These are phyloP conservation scores for Drosophila suboccidentalis DNA, from an alignment of 2,888 invertebrate genomes.

Conservation along the genomic window DNA sequence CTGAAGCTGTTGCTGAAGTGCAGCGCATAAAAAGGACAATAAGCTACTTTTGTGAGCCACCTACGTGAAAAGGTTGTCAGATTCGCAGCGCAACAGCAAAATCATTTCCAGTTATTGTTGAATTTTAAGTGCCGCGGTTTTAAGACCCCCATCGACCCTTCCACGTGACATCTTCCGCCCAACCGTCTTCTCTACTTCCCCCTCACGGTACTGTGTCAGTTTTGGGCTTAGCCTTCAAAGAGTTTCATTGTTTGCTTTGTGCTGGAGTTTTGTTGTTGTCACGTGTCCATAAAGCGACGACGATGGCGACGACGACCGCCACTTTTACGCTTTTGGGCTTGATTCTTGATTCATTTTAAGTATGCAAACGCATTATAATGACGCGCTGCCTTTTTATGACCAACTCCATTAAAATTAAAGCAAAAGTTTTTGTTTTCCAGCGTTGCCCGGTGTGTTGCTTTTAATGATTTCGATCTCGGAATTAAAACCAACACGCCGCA, in stretches of 20 bases:
- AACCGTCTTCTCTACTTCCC: neutral
- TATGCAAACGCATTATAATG: slow-evolving; percentile 80
- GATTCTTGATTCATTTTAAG: slow-evolving; percentile 76
- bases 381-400: slow-evolving; percentile 71
- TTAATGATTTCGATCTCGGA: slow-evolving; percentile 68
- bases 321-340: slow-evolving; percentile 55
- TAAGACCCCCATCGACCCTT: slow-evolving; percentile 30
- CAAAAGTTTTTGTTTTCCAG: slow-evolving; percentile 71
- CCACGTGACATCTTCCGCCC: neutral
- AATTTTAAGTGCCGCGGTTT: slow-evolving; percentile 70
- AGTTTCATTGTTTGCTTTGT: slow-evolving; percentile 70
- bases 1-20: slow-evolving; percentile 52
- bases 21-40: slow-evolving; percentile 79
- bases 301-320: slow-evolving; percentile 40
- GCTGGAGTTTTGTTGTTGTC: slow-evolving; percentile 65
- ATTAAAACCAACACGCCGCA: slow-evolving; percentile 49
- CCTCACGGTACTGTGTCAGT: slow-evolving; percentile 15
- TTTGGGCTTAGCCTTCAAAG: slow-evolving; percentile 62
- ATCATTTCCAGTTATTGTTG: slow-evolving; percentile 73
- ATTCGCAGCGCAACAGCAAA: slow-evolving; percentile 34
- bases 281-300: slow-evolving; percentile 74
- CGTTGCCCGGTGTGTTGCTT: slow-evolving; percentile 30
- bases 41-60: slow-evolving; percentile 71
- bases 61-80: slow-evolving; percentile 66
- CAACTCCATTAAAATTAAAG: slow-evolving; percentile 79